Conservation (phyloP, 2,113 vertebrate species). For the Phylloscopus trochilus region DNA sequence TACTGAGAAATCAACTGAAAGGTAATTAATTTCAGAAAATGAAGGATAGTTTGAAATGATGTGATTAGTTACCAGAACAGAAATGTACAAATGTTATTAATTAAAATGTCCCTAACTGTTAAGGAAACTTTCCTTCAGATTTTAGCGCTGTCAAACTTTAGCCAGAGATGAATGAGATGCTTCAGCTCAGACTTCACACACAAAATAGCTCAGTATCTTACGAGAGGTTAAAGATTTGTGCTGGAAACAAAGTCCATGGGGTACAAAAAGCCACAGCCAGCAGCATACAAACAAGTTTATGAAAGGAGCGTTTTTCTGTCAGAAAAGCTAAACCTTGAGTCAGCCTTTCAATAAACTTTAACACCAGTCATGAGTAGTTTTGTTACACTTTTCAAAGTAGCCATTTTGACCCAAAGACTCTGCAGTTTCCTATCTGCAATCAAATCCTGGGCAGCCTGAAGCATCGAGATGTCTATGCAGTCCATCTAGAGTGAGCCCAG, state of each 20-base stretch:
- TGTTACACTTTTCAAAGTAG: neutral
- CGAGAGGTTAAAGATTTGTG: neutral
- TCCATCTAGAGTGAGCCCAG: neutral
- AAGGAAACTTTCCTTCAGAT: neutral
- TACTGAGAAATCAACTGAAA: neutral
- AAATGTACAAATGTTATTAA: neutral
- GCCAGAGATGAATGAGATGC: neutral
- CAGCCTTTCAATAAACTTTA: neutral
- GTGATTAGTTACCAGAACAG: neutral
- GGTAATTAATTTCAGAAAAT: neutral
- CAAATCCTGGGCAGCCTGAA: neutral
- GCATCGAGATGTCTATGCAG: accelerated
- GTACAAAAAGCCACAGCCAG: neutral
- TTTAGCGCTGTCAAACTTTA: neutral
- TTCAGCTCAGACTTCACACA: neutral
- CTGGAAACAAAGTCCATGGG: neutral
- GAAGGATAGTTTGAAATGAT: accelerated
- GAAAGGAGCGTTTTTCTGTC: neutral
- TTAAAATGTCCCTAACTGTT: neutral
- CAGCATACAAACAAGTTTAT: neutral
- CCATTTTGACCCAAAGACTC: neutral
- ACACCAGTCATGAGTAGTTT: neutral
- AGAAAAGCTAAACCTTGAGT: neutral
- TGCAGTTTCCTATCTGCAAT: neutral
- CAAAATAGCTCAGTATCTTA: neutral